These are phyloP conservation scores for Branchellion lobata DNA, from an alignment of 2,888 invertebrate species.

Conservation along the genomic window DNA sequence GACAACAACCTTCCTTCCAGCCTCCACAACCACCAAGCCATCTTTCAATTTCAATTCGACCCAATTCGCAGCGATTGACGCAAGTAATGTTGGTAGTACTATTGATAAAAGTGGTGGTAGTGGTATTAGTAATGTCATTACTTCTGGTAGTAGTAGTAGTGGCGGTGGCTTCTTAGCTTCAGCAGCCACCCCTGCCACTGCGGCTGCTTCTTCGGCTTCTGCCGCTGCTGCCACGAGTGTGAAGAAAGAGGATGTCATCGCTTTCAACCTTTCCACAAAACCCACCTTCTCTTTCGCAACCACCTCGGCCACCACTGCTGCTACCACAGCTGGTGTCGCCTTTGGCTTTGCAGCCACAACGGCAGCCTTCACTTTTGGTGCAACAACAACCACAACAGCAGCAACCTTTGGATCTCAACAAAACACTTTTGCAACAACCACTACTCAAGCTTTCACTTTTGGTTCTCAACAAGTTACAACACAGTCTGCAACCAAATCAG, in stretches of 20 bases:
- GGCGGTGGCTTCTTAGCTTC: neutral
- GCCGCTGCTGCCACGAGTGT: neutral
- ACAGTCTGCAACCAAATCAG: too few species aligned
- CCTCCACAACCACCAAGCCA: neutral
- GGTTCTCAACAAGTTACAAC: too few species aligned
- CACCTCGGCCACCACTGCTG: neutral
- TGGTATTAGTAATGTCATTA: neutral
- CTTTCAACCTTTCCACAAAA: neutral
- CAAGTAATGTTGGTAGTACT: too few species aligned
- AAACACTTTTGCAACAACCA: too few species aligned
- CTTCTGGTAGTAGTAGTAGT: neutral
- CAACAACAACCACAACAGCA: slow-evolving; percentile 4
- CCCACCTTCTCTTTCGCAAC: neutral
- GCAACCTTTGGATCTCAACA: too few species aligned
- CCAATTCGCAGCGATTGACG: too few species aligned
- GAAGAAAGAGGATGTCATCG: neutral
- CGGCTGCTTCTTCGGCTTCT: neutral
- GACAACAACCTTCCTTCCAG: neutral
- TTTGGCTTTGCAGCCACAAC: neutral
- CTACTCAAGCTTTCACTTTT: too few species aligned
- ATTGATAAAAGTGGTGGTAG: neutral
- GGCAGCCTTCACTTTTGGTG: neutral
- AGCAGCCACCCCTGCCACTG: neutral
- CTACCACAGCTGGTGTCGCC: neutral
- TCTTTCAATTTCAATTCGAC: too few species aligned